Conservation (phyloP, 2,888 invertebrate species). For the Heterodera filipjevi region DNA sequence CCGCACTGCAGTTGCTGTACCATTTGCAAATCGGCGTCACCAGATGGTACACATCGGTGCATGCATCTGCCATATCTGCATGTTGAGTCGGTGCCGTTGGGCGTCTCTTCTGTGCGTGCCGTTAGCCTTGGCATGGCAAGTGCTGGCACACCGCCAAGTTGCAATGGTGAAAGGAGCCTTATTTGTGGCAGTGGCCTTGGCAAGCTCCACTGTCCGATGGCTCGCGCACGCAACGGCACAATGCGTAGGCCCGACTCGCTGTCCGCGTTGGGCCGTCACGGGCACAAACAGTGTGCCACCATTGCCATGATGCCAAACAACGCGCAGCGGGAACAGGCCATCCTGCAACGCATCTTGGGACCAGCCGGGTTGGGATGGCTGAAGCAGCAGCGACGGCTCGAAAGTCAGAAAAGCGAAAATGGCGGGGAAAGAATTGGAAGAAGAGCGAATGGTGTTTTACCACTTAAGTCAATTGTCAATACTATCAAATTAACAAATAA, state of each 20-base stretch:
- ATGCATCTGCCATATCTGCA: not conserved
- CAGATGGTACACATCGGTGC: constrained; percentile 1
- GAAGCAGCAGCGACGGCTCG: constrained; percentile 7
- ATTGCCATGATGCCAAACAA: constrained; percentile 37
- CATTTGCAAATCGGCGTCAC: not conserved
- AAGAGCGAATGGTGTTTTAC: too few relatives aligned
- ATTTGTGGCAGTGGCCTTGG: not conserved
- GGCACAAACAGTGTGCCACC: constrained; percentile 41
- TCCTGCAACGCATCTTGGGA: constrained; percentile 55
- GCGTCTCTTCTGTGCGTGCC: not conserved
- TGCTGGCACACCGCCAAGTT: not conserved
- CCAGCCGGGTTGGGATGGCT: constrained; percentile 56
- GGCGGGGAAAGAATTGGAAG: too few relatives aligned
- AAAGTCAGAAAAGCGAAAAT: constrained; percentile 8
- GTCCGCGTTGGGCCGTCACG: constrained; percentile 30
- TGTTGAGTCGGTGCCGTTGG: not conserved
- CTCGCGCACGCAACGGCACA: not conserved
- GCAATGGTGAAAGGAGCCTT: not conserved
- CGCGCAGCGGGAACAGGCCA: constrained; percentile 53
- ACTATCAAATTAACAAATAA: too few relatives aligned
- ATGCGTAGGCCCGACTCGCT: constrained; percentile 25
- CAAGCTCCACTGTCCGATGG: not conserved
- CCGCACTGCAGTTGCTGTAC: constrained; percentile 10
- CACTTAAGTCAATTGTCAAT: too few relatives aligned
- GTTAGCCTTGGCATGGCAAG: constrained; percentile 8